A percentile compares a stretch with the other conserved stretches of the same genome.
These are phyloP conservation scores for Allochrocebus solatus DNA, from an alignment of 2,797 vertebrate genomes.

Conservation along the genomic window DNA sequence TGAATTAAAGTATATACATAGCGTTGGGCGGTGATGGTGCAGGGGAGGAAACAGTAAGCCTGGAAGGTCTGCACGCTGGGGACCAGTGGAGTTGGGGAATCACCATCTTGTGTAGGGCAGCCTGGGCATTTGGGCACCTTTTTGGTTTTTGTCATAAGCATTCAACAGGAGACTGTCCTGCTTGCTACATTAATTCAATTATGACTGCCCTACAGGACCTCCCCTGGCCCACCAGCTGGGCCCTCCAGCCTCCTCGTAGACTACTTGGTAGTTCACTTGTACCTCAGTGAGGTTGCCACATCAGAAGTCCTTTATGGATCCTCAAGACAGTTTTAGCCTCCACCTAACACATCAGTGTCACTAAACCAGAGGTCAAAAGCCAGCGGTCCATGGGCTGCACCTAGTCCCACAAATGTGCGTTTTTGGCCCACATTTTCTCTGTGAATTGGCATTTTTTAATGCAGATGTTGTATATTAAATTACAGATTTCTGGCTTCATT, in stretches of 20 bases:
- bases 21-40: not conserved
- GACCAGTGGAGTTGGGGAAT: not conserved
- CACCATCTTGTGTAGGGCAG: not conserved
- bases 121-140: not conserved
- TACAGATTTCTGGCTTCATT: not conserved
- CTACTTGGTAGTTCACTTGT: not conserved
- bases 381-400: not conserved
- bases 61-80: no score
- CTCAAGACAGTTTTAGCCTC: not conserved
- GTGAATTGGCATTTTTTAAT: not conserved
- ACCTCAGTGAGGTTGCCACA: not conserved
- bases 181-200: not conserved
- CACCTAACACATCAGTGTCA: not conserved
- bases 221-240: no score
- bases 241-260: not conserved
- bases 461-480: not conserved
- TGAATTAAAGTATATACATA: accelerated
- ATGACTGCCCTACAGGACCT: not conserved
- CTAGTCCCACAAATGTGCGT: not conserved
- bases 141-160: not conserved
- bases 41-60: not conserved
- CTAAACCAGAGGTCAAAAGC: not conserved
- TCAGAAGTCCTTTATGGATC: not conserved
- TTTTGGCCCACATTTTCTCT: not conserved
- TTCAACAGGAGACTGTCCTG: not conserved